Conservation (phyloP, 2,888 invertebrate species). For the Brenthis daphne region DNA sequence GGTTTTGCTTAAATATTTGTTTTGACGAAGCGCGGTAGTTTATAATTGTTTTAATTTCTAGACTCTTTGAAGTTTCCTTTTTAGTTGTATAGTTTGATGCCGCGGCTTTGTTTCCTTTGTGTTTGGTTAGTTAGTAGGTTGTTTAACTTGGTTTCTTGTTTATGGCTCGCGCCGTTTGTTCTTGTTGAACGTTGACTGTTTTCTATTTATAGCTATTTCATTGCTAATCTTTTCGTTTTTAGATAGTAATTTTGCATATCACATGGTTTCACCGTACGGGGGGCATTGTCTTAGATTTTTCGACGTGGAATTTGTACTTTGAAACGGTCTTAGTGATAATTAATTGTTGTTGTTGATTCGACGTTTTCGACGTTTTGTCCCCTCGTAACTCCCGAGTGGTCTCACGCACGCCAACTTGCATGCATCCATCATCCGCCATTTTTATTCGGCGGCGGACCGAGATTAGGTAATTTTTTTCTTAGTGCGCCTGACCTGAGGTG, state of each 20-base stretch:
- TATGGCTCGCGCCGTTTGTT: slow-evolving; percentile 54
- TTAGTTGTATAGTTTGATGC: slow-evolving; percentile 62
- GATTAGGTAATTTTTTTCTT: slow-evolving; percentile 56
- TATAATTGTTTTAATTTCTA: slow-evolving; percentile 53
- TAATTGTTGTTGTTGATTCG: slow-evolving; percentile 55
- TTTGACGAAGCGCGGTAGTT: slow-evolving; percentile 56
- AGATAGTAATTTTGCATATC: slow-evolving; percentile 74
- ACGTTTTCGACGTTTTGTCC: slow-evolving; percentile 50
- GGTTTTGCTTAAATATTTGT: slow-evolving; percentile 31
- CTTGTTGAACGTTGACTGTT: slow-evolving; percentile 64
- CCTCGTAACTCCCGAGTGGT: slow-evolving; percentile 61
- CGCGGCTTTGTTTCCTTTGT: slow-evolving; percentile 52
- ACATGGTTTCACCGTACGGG: slow-evolving; percentile 60
- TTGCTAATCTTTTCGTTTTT: slow-evolving; percentile 53
- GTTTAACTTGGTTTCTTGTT: slow-evolving; percentile 62
- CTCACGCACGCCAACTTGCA: slow-evolving; percentile 68
- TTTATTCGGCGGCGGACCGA: slow-evolving; percentile 67
- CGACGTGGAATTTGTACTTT: slow-evolving; percentile 64
- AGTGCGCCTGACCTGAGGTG: slow-evolving; percentile 31
- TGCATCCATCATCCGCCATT: slow-evolving; percentile 70
- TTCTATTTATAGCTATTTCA: slow-evolving; percentile 51
- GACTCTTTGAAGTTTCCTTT: slow-evolving; percentile 52
- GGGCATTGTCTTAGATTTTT: slow-evolving; percentile 55
- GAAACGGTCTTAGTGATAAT: slow-evolving; percentile 59
- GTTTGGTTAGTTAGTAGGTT: slow-evolving; percentile 44